phyloP scores from a whole-genome alignment of 2,797 vertebrate genomes.

The Chanos chanos region DNA sequence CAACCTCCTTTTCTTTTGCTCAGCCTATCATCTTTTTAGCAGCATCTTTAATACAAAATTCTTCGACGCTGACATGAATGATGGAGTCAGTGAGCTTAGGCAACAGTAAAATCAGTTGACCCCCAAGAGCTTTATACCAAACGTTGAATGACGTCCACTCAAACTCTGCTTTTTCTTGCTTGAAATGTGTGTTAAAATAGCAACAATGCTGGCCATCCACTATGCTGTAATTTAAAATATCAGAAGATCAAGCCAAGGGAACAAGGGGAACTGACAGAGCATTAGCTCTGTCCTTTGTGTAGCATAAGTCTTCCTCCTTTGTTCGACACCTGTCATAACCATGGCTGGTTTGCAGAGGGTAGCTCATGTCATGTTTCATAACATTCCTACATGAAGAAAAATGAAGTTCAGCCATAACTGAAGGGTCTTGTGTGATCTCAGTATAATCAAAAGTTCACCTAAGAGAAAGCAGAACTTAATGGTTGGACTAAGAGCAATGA shows the following conservation, averaged over 20 bases:
- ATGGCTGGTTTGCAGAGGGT: background rate
- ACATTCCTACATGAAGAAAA: constrained; percentile 10
- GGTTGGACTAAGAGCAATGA: background rate
- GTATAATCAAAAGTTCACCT: background rate
- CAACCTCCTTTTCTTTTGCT: no score
- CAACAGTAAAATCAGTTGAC: no score
- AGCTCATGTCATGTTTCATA: constrained; percentile 14
- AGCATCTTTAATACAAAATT: no score
- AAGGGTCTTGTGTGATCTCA: no score
- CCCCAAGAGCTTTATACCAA: background rate
- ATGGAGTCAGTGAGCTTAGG: no score
- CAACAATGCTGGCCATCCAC: no score
- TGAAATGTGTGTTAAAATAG: background rate
- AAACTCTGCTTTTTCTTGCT: background rate
- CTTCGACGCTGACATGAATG: no score
- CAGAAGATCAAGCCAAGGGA: no score
- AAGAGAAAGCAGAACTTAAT: background rate
- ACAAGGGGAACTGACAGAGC: no score
- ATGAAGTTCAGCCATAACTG: background rate
- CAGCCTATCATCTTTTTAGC: no score
- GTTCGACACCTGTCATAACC: background rate
- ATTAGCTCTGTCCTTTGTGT: constrained; percentile 10
- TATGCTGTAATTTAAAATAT: no score
- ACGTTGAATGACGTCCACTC: background rate
- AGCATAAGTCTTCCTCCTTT: background rate